Conservation (phyloP, 2,888 invertebrate species). For the Alviniconcha strummeri region DNA sequence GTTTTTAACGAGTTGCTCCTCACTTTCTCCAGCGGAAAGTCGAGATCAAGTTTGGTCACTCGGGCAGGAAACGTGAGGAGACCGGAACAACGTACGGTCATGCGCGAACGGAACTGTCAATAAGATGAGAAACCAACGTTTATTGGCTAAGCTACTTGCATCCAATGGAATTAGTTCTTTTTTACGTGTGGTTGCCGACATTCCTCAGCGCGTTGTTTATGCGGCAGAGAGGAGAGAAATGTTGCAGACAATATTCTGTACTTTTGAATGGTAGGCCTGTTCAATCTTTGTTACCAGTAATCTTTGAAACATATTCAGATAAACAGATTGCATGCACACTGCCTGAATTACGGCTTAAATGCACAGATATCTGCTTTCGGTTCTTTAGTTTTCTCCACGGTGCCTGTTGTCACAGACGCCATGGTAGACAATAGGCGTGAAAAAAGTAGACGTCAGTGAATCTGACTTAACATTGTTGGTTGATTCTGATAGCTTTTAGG, state of each 20-base stretch:
- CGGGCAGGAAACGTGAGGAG: constrained; percentile 42
- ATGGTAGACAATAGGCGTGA: too few species aligned
- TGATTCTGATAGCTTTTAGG: too few species aligned
- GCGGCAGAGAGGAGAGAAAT: not conserved
- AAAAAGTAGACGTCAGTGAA: too few species aligned
- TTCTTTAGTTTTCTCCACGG: not conserved
- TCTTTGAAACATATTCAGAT: too few species aligned
- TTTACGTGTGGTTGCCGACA: constrained; percentile 26
- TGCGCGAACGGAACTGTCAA: constrained; percentile 35
- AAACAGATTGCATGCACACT: too few species aligned
- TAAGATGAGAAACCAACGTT: constrained; percentile 29
- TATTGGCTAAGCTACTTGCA: constrained; percentile 24
- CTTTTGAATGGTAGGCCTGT: too few species aligned
- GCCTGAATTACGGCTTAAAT: too few species aligned
- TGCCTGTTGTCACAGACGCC: constrained; percentile 33
- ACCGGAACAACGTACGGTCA: constrained; percentile 36
- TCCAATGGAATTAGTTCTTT: constrained; percentile 36
- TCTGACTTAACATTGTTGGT: too few species aligned
- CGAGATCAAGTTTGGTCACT: constrained; percentile 22
- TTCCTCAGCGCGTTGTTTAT: constrained; percentile 32
- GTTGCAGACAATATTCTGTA: not conserved
- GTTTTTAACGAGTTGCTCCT: not conserved
- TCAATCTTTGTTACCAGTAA: too few species aligned
- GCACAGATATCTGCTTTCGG: not conserved
- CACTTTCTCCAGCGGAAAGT: constrained; percentile 12